Evolutionary conservation across 2,888 invertebrate species (phyloP).

Genomic region (Apotomis betuletana): DNA sequence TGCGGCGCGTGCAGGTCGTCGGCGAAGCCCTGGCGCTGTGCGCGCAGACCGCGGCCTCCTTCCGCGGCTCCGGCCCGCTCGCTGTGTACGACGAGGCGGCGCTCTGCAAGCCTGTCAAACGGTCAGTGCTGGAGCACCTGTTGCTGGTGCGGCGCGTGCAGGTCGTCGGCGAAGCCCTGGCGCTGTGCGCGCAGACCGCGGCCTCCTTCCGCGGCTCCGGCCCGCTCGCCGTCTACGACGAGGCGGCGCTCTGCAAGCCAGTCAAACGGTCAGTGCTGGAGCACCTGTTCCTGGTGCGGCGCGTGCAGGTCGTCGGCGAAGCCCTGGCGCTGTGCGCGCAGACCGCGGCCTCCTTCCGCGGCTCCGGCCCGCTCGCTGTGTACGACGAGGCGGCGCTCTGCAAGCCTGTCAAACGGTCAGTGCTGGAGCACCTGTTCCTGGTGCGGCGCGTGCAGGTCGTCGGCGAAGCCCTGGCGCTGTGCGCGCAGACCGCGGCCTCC

Average conservation of each 20-base stretch:
- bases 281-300: slow-evolving; percentile 89
- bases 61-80: slow-evolving; percentile 72
- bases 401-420: too few species aligned
- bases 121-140: slow-evolving; percentile 89
- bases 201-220: slow-evolving; percentile 80
- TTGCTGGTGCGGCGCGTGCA: slow-evolving; percentile 90
- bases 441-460: slow-evolving; percentile 90
- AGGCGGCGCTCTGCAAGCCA: slow-evolving; percentile 87
- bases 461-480: slow-evolving; percentile 88
- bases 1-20: slow-evolving; percentile 90
- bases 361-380: slow-evolving; percentile 67
- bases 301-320: slow-evolving; percentile 89
- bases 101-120: slow-evolving; percentile 87
- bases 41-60: slow-evolving; percentile 83
- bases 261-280: too few species aligned
- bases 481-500: slow-evolving; percentile 84
- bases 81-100: slow-evolving; percentile 85
- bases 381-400: slow-evolving; percentile 87
- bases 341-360: slow-evolving; percentile 83
- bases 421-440: slow-evolving; percentile 89
- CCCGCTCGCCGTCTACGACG: slow-evolving; percentile 76
- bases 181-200: slow-evolving; percentile 85
- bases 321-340: slow-evolving; percentile 88
- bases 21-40: slow-evolving; percentile 89
- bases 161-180: slow-evolving; percentile 90